Evolutionary conservation across 2,113 vertebrate species (phyloP), one percentile per base, ranked within the genome.

Genomic region (Atrichornis clamosus): DNA sequence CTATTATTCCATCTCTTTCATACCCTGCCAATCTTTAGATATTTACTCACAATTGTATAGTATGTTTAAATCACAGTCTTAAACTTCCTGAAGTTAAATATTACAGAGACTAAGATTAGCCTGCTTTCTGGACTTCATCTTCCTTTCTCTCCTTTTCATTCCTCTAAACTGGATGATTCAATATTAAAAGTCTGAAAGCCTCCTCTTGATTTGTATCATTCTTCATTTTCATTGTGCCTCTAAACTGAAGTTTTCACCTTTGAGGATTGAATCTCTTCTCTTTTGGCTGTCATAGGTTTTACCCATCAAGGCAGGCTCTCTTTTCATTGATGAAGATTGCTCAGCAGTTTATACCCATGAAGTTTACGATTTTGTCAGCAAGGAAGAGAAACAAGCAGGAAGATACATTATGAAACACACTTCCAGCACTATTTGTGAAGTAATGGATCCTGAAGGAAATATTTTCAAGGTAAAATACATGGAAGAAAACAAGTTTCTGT

Each of bases 381-480:
- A 78, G 24, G 50, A 95, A 46, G 86, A 97, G 73, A 87, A 97
- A 33, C 96, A 95, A 92, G 73, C 92, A 58, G 98, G 98, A 89
- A 98, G 89, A 70, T 99, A 99, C 81, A 42, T 98, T 95, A 98
- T 99, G 98, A 99, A 97, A 78, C 99, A 99, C 69, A 98, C 96
- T 35, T 97, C 97, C 10, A 92, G 91, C 28, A 95, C 98, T 37
- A 70, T 98, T 80, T 99, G 98, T 96, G 98, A 99, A 44, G 69
- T 98, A 55, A 97, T 96, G n/a, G 99, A 99, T 96, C 93, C 97
- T 0, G 97, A 98, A 52, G 98, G 99, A 75, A 99, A 99, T 95
- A 90, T 87, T 84, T 99, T 99, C 92, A 98, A 99, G 98, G 99
- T 99, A 81, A 87, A 96, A 87, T 55, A 41, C 4, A 17, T 53